These are phyloP conservation scores for Adineta ricciae DNA, from an alignment of 2,888 invertebrate genomes.

Conservation along the genomic window DNA sequence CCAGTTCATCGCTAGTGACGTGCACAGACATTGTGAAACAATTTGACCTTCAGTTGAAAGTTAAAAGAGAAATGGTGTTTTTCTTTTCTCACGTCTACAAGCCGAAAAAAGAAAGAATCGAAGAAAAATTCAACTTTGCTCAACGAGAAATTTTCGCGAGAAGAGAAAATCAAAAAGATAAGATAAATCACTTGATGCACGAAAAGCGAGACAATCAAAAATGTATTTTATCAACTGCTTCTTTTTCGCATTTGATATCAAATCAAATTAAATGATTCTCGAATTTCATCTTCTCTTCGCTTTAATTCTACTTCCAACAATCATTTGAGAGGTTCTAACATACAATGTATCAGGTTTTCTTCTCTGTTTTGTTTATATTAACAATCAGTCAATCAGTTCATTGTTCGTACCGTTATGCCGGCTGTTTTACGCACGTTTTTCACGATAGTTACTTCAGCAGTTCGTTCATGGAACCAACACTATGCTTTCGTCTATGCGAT, in stretches of 20 bases:
- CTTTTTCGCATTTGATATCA: background rate
- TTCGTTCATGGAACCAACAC: slow-evolving; percentile 3
- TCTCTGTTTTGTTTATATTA: background rate
- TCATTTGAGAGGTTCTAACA: background rate
- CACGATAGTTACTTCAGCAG: background rate
- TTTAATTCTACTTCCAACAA: background rate
- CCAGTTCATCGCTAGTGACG: background rate
- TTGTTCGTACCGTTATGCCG: background rate
- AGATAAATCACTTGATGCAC: background rate
- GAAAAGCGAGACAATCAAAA: background rate
- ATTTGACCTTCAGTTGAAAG: background rate
- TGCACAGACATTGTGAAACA: background rate
- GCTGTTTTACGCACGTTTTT: background rate
- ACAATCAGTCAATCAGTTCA: background rate
- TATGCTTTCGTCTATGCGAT: slow-evolving; percentile 21
- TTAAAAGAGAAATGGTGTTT: background rate
- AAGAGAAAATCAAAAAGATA: background rate
- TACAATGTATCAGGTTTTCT: background rate
- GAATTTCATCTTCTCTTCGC: background rate
- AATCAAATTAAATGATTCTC: background rate
- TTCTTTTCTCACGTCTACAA: background rate
- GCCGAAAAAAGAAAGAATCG: background rate
- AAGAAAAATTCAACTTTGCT: background rate
- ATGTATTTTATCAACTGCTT: background rate
- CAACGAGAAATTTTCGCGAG: background rate